Percentiles rank a stretch among this genome's conserved stretches.
These are phyloP conservation scores for Spodoptera picta DNA, from an alignment of 2,888 invertebrate genomes.

Conservation along the genomic window DNA sequence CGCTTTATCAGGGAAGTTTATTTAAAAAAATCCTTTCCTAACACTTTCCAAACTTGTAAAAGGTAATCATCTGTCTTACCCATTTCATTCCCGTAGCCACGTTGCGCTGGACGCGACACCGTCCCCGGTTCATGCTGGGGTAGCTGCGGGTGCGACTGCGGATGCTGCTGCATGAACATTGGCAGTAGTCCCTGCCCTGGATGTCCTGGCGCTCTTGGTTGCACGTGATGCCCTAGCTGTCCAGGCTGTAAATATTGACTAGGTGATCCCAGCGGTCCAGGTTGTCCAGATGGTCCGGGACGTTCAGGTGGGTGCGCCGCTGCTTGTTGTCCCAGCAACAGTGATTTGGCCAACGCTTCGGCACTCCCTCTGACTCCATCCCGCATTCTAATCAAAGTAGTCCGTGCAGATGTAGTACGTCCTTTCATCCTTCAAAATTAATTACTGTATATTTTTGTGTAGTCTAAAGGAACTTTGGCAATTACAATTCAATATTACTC, in stretches of 20 bases:
- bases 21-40: constrained; percentile 13
- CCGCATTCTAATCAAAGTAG: constrained; percentile 14
- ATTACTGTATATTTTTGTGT: constrained; percentile 3
- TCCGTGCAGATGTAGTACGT: constrained; percentile 10
- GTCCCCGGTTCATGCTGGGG: neutral
- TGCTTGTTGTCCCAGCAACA: neutral
- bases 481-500: too few species aligned
- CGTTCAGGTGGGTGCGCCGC: constrained; percentile 1
- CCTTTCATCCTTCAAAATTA: constrained; percentile 28
- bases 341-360: neutral
- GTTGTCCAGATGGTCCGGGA: too few species aligned
- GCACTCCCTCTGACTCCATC: constrained; percentile 12
- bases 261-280: too few species aligned
- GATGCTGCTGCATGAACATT: neutral
- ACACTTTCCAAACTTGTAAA: constrained; percentile 28
- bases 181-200: neutral
- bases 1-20: constrained; percentile 16
- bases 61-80: constrained; percentile 35
- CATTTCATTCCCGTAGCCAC: neutral
- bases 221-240: neutral
- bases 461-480: neutral
- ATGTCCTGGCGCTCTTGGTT: neutral
- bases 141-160: neutral
- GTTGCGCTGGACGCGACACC: neutral
- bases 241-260: too few species aligned